Conservation (phyloP, 2,888 invertebrate species). For the Drosophila mercatorum region DNA sequence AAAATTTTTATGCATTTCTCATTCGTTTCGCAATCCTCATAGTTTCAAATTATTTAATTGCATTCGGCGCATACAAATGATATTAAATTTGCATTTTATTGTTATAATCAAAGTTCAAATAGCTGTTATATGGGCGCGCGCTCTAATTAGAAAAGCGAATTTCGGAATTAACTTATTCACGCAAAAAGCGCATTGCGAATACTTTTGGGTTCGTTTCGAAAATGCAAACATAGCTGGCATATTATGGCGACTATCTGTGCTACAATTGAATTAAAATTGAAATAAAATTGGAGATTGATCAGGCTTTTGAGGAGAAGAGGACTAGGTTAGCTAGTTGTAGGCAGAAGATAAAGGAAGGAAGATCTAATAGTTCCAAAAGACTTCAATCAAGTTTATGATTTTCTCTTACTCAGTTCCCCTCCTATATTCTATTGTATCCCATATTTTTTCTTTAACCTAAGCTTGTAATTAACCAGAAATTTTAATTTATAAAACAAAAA, state of each 20-base stretch:
- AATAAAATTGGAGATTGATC: not conserved
- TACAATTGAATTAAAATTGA: too few relatives aligned
- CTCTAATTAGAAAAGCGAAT: not conserved
- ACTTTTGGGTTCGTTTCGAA: not conserved
- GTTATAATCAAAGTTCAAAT: slow-evolving; percentile 4
- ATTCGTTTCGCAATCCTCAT: slow-evolving; percentile 52
- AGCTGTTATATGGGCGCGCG: too few relatives aligned
- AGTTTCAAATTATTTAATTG: slow-evolving; percentile 63
- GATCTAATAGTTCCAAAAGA: too few relatives aligned
- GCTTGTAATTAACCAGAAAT: too few relatives aligned
- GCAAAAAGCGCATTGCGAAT: not conserved
- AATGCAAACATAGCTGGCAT: not conserved
- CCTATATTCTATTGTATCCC: too few relatives aligned
- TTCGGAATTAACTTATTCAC: not conserved
- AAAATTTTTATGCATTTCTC: slow-evolving; percentile 46
- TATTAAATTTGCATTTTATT: slow-evolving; percentile 11
- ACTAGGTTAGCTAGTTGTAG: too few relatives aligned
- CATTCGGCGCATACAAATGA: slow-evolving; percentile 24
- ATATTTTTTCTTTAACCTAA: too few relatives aligned
- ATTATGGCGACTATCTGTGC: not conserved
- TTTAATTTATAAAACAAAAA: too few relatives aligned
- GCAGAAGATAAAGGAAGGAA: too few relatives aligned
- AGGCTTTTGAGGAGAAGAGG: too few relatives aligned
- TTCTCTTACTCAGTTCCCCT: too few relatives aligned
- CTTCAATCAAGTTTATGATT: too few relatives aligned